A percentile compares a stretch with the other conserved stretches of the same genome.
Evolutionary conservation across 2,113 vertebrate species (phyloP).

Genomic region (Odobenus rosmarus): DNA sequence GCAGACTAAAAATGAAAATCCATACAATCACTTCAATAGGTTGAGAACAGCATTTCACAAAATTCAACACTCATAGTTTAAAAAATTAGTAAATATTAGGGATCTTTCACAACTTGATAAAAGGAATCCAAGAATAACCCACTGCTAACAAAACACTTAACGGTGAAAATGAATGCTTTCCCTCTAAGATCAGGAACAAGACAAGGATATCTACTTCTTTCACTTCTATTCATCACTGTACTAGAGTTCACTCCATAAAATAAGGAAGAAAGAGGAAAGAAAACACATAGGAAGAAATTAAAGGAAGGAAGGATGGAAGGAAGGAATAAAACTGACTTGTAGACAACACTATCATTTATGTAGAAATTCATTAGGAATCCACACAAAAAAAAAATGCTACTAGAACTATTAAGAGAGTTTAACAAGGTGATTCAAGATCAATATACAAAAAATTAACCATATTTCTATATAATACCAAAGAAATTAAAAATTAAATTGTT

Average conservation of each 20-base stretch:
- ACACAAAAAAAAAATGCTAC: not conserved
- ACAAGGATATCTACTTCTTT: not conserved
- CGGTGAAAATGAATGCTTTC: not conserved
- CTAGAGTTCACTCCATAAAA: not conserved
- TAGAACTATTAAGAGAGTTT: not conserved
- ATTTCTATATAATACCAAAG: not conserved
- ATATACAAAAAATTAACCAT: not conserved
- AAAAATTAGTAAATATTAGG: not conserved
- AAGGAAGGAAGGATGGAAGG: not conserved
- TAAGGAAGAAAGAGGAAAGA: not conserved
- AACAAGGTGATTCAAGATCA: not conserved
- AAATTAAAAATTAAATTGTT: not conserved
- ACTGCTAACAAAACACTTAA: not conserved
- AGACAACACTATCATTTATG: not conserved
- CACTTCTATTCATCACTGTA: not conserved
- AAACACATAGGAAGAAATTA: not conserved
- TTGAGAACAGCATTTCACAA: not conserved
- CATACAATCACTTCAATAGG: not conserved
- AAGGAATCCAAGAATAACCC: not conserved
- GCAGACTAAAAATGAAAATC: not conserved
- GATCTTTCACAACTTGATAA: not conserved
- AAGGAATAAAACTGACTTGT: not conserved
- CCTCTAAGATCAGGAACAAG: not conserved
- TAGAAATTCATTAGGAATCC: not conserved
- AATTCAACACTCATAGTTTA: not conserved